Conservation (phyloP, 2,797 vertebrate genomes). For the Artibeus lituratus region DNA sequence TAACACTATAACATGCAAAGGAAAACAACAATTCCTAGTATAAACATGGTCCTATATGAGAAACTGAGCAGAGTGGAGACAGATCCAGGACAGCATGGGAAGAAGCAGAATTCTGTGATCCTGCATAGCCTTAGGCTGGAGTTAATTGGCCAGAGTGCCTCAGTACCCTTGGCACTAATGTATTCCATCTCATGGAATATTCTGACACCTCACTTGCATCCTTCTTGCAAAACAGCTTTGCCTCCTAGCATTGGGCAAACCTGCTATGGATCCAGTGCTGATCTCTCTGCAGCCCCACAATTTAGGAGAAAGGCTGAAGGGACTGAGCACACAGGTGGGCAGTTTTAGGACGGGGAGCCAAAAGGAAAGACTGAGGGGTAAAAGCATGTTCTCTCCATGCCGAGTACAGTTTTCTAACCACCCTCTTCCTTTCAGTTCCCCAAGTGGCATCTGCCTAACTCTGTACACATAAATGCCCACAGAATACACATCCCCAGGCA, state of each 20-base stretch:
- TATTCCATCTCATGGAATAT: slow-evolving; percentile 1
- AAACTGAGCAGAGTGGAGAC: not conserved
- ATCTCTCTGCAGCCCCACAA: not conserved
- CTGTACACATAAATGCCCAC: not conserved
- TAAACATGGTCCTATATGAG: not conserved
- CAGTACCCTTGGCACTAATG: slow-evolving; percentile 30
- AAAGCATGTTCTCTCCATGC: not conserved
- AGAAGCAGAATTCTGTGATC: not conserved
- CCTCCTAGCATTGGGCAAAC: slow-evolving; percentile 45
- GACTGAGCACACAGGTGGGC: not conserved
- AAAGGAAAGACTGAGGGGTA: not conserved
- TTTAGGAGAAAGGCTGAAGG: not conserved
- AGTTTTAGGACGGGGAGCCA: not conserved
- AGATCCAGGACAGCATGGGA: not conserved
- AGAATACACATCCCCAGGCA: not conserved
- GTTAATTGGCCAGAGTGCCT: slow-evolving; percentile 30
- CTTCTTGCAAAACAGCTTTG: slow-evolving; percentile 56
- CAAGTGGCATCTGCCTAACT: not conserved
- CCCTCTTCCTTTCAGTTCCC: not conserved
- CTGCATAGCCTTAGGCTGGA: slow-evolving; percentile 49
- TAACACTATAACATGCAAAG: not conserved
- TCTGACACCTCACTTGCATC: not conserved
- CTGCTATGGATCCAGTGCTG: not conserved
- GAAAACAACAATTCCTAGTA: not conserved
- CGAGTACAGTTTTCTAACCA: not conserved